Evolutionary conservation across 2,888 invertebrate genomes (phyloP), one percentile per base, ranked within the genome.

Genomic region (Alsophila aescularia): DNA sequence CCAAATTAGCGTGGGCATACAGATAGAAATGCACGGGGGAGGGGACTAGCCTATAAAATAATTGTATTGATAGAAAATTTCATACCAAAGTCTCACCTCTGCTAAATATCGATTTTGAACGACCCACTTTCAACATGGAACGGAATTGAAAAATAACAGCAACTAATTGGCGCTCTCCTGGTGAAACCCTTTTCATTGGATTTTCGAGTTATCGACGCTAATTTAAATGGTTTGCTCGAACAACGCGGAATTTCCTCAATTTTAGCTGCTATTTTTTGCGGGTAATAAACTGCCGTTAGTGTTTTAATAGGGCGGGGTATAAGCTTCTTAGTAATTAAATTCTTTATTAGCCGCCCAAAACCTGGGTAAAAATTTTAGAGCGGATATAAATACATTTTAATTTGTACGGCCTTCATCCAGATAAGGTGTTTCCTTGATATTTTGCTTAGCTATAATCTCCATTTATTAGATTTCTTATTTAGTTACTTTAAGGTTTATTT

Each of bases 121-220:
- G 84, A 83, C 85, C 87, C 77, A 84, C 73, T 87, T 87, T 73
- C 73, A 69, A 72, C 74, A 76, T 65, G 77, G 75, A 77, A 68
- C 72, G 83, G 69, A 90, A 90, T 88, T 78, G 79, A 90, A 90
- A 90, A 90, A 90, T 90, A 90, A 90, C 90, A 90, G 86, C 86
- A 81, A 83, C 87, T 90, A 90, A 91, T 91, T 91, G 90, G 88
- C 83, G 71, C 77, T 83, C 86, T 87, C 82, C 83, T 82, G 85
- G 79, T 82, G 80, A 83, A 88, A 85, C 88, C 89, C 89, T 79
- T 89, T 90, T 82, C 85, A 81, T 85, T 86, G 78, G 78, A 78
- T 85, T 87, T 82, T 82, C 85, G 83, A 90, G 89, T 88, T 87
- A 87, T 85, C 85, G 85, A 81, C 45, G 55, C 84, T 89, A 89